phyloP scores from a whole-genome alignment of 2,888 invertebrate species.

The Cheilosia scutellata region DNA sequence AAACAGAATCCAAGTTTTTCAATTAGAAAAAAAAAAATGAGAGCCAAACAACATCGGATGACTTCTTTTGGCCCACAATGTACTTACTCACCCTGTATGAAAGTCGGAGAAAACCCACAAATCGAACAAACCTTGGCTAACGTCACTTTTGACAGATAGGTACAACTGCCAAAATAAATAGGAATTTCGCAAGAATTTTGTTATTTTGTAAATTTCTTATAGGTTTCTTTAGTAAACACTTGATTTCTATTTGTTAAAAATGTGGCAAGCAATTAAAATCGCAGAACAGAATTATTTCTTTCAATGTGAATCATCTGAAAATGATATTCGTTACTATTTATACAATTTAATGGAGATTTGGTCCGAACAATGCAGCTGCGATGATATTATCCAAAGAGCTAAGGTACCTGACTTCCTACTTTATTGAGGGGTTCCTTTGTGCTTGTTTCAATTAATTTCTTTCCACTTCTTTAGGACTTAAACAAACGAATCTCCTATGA shows the following conservation, averaged over 20 bases:
- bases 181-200: slow-evolving; percentile 15
- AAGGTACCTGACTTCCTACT: slow-evolving; percentile 66
- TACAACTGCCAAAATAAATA: not conserved
- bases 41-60: too few species aligned
- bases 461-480: slow-evolving; percentile 76
- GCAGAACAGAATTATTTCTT: slow-evolving; percentile 78
- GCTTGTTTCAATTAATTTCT: slow-evolving; percentile 3
- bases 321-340: slow-evolving; percentile 70
- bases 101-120: not conserved
- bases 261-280: slow-evolving; percentile 87
- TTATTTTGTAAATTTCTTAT: not conserved
- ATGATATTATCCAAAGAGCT: slow-evolving; percentile 69
- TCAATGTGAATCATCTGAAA: slow-evolving; percentile 58
- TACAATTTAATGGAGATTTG: slow-evolving; percentile 76
- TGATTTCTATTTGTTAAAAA: slow-evolving; percentile 37
- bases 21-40: too few species aligned
- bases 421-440: not conserved
- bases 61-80: too few species aligned
- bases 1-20: too few species aligned
- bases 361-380: slow-evolving; percentile 65
- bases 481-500: slow-evolving; percentile 81
- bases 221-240: slow-evolving; percentile 3
- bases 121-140: slow-evolving; percentile 2
- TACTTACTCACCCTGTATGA: not conserved
- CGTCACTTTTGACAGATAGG: slow-evolving; percentile 4